A percentile compares a stretch with the other conserved stretches of the same genome.
These are phyloP conservation scores for Margarornis squamiger DNA, from an alignment of 2,797 vertebrate genomes.

Conservation along the genomic window DNA sequence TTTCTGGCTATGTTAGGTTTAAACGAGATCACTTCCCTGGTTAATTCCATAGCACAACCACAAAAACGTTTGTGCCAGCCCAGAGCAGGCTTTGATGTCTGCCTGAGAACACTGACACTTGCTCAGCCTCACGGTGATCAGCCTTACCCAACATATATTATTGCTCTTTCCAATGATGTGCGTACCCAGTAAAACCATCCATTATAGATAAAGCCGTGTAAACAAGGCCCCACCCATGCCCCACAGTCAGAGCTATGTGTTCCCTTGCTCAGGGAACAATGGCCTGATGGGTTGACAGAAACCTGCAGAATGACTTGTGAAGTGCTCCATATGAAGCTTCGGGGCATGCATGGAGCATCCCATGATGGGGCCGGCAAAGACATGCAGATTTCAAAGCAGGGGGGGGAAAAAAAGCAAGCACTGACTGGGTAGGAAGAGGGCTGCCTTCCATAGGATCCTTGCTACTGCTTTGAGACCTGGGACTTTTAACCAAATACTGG, in stretches of 20 bases:
- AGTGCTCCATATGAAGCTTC: background rate
- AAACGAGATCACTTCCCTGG: background rate
- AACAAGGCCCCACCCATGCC: background rate
- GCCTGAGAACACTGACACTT: background rate
- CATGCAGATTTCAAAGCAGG: background rate
- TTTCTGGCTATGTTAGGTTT: background rate
- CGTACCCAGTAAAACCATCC: background rate
- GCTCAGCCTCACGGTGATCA: background rate
- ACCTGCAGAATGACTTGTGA: slow-evolving; percentile 1
- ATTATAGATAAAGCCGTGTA: background rate
- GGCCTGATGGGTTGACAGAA: background rate
- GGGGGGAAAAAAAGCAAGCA: accelerated
- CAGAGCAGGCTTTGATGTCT: background rate
- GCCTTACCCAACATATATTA: background rate
- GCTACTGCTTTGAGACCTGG: background rate
- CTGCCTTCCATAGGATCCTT: background rate
- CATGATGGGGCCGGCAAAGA: background rate
- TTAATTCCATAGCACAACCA: background rate
- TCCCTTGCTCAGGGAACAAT: background rate
- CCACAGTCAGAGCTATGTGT: background rate
- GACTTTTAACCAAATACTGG: background rate
- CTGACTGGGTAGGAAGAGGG: background rate
- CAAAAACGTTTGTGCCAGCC: background rate
- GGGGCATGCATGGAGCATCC: background rate
- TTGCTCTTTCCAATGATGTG: background rate